Evolutionary conservation across 2,888 invertebrate genomes (phyloP).

Genomic region (Cephalotes varians): DNA sequence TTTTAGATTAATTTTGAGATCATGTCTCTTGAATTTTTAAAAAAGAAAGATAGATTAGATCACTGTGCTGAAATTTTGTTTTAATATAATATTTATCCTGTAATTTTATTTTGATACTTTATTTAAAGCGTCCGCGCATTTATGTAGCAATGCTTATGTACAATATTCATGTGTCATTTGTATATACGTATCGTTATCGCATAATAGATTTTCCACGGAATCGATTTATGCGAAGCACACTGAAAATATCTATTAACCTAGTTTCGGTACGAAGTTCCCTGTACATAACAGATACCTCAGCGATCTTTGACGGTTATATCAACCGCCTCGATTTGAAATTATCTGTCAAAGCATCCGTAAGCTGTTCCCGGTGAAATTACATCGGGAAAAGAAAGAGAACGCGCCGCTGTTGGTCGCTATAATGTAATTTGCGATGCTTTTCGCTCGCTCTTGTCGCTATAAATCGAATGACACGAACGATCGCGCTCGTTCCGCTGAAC

Average conservation of each 20-base stretch:
- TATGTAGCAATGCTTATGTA: not conserved
- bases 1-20: not conserved
- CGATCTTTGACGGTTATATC: constrained; percentile 16
- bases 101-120: not conserved
- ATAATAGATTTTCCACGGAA: constrained; percentile 10
- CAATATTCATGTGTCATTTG: not conserved
- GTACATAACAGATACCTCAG: not conserved
- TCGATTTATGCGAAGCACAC: constrained; percentile 7
- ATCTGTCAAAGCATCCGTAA: constrained; percentile 45
- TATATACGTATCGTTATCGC: constrained; percentile 1
- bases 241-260: constrained; percentile 38
- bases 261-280: not conserved
- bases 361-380: constrained; percentile 39
- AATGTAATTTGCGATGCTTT: constrained; percentile 63
- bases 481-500: constrained; percentile 63
- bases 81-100: not conserved
- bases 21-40: not conserved
- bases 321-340: constrained; percentile 40
- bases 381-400: constrained; percentile 24
- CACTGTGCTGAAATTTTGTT: not conserved
- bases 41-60: not conserved
- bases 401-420: constrained; percentile 35
- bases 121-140: too few relatives aligned
- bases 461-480: constrained; percentile 72
- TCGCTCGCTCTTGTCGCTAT: constrained; percentile 53